Base-by-base conservation (phyloP, 2,888 invertebrate genomes). In the Tyria jacobaeae region DNA sequence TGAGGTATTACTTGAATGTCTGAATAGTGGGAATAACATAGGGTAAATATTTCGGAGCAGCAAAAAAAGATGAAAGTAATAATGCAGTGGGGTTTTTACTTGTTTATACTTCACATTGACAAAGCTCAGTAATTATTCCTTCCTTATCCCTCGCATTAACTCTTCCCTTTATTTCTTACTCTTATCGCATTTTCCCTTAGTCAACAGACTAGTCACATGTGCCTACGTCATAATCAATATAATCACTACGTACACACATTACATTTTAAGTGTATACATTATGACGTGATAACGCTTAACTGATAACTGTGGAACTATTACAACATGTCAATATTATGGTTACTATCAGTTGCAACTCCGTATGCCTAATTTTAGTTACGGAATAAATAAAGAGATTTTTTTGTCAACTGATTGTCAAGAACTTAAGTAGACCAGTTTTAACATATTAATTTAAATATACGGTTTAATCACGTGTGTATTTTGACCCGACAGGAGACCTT, bases 311-410 rank as follows among this genome's bases (percentile, higher is more conserved):
- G 21, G 44, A 44, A 21, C 44, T 21, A 4, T 37, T 5, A 15
- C 5, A 24, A 49, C 27, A 15, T 62, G 66, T 64, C 72, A 74
- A 76, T 78, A 77, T 76, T 78, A 61, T 78, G 66, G 27, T 27
- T 49, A 17, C 53, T 53, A 50, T 41, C 25, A 61, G 39, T 70
- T 68, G 62, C 27, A 56, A 73, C 73, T 75, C 68, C 71, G 62
- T 60, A 53, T 56, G 17, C 15, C 31, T 55, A 34, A 39, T 44
- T 54, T 44, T 54, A 54, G 54, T 44, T n/a, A 41, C 54, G 17
- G n/a, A n/a, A 39, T 39, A 12, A n/a, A 39, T 39, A 12, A n/a
- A 49, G 27, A 6, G 27, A 27, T 49, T n/a, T 12, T 1, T 44
- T 21, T 44, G 44, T 44, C 44, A 44, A 5, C 21, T 44, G 44